Evolutionary conservation across 2,113 vertebrate genomes (phyloP), one percentile per base, ranked within the genome.

Genomic region (Ctenodactylus gundi): DNA sequence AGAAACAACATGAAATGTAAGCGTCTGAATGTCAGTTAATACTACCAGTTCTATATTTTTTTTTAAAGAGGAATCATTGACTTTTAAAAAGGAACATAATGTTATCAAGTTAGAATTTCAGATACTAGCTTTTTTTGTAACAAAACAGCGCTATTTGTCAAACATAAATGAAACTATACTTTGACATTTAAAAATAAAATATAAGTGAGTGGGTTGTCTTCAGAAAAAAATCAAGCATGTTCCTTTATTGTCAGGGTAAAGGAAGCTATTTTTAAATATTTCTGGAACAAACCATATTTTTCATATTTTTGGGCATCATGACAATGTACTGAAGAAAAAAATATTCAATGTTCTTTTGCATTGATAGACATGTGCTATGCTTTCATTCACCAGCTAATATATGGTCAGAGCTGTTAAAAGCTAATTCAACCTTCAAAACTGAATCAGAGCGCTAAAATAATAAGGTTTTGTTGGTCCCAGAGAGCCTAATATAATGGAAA

Each of bases 21-120:
- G 41, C 87, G 46, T 86, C 68, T 93, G 83, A 91, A 85, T 92
- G 53, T 80, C 46, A 85, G 65, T 72, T 76, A 93, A 94, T 93
- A 94, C 58, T 88, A 89, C 60, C 7, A 65, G 17, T 17, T 58
- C 10, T 34, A 31, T 84, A 44, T 36, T 84, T 80, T 36, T 75
- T 83, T 36, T 70, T 31, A 68, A 64, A 41, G 78, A 44, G 14
- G 21, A 87, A 65, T 1, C 10, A 49, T 55, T 84, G 87, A 81
- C 68, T 55, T 7, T 92, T 68, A 88, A 87, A n/a, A 95, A 92
- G 44, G 55, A 73, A 53, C 2, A 78, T 44, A 77, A 9, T 6
- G 4, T 8, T 82, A 62, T 57, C 29, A n/a, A 65, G 20, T 44
- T 82, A 73, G 58, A 73, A 75, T 62, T 41, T 60, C 27, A 86